Evolutionary conservation across 92 coral and sea anemone species (phyloP), one percentile per base, ranked within the genome.

Genomic region (Phenganax subtilis): DNA sequence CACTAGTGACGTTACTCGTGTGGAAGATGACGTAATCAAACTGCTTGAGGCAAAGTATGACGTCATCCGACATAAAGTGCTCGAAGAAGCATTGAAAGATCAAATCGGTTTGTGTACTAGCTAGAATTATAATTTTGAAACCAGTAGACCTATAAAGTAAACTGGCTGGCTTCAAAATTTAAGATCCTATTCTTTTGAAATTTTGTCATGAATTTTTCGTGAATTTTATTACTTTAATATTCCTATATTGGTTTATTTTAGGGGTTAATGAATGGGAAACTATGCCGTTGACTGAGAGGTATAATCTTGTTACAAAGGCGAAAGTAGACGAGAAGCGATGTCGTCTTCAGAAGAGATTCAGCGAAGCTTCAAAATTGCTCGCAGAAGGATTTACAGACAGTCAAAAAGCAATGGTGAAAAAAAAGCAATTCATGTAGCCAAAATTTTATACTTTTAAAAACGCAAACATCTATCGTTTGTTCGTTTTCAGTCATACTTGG

Each of bases 21-120:
- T 92, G 80, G 98, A 94, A 74, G 98, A 94, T 84, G 98, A 92
- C 57, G 89, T 94, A 57, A 90, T 94, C 12, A 92, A 90, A 69
- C 90, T 93, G 29, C 84, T 94, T 51, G 98, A 94, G 80, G 98
- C 89, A 70, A 94, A 94, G 82, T 94, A 94, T 77, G 98, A 93
- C 68, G 81, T 90, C 3, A 88, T 94, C 28, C 82, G 98, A 7
- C 93, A 94, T 82, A 94, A 94, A 73, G 89, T 94, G 11, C 91
- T 94, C 2, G 88, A 92, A 47, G 97, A 94, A 76, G 98, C 97
- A 25, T 85, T 94, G 4, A 89, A 88, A 86, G 92, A 94, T 77
- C 98, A 94, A 77, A 78, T 84, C 58, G 97, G 98, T 30, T 0
- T 2, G 72, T 28, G n/a, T 59, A 20, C 65, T 59, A 59, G 65